Percentiles rank a stretch among this genome's conserved stretches.
Evolutionary conservation across 35 echinoderm and acorn worm species (phyloP).

Genomic region (Stichopus chloronotus): DNA sequence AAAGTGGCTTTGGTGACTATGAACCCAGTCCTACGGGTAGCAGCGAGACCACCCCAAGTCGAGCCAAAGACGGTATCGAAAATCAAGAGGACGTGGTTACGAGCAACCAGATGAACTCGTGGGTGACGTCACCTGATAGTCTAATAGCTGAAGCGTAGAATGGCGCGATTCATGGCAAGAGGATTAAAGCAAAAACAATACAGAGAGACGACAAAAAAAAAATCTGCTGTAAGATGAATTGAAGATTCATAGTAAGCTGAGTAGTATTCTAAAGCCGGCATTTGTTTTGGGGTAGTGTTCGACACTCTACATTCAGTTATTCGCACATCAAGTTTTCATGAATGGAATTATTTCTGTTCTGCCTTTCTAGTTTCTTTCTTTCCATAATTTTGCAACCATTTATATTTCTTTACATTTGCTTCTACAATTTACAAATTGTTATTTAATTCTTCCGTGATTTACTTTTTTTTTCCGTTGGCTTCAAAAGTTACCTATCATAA

Average conservation of each 20-base stretch:
- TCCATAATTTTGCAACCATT: no score
- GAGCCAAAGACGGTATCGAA: conserved; percentile 51
- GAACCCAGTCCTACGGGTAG: conserved; percentile 64
- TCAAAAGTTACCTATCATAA: no score
- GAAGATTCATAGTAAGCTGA: not conserved
- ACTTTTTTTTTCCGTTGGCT: no score
- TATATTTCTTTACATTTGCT: no score
- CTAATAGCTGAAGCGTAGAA: not conserved
- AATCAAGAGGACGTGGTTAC: conserved; percentile 45
- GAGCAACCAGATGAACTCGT: conserved; percentile 51
- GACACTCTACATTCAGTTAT: not conserved
- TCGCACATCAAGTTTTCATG: conserved; percentile 9
- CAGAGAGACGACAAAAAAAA: not conserved
- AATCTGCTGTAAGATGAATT: not conserved
- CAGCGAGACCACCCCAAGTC: conserved; percentile 57
- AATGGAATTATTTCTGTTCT: not conserved
- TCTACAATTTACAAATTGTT: no score
- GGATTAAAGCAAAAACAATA: no score
- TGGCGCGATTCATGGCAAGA: no score
- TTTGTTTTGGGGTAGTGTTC: not conserved
- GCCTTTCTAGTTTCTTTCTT: not conserved
- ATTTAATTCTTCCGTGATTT: no score
- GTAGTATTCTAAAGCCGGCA: not conserved
- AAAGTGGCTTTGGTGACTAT: conserved; percentile 86
- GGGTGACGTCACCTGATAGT: conserved; percentile 83